Evolutionary conservation across 2,888 invertebrate species (phyloP).

Genomic region (Taenaris catops): DNA sequence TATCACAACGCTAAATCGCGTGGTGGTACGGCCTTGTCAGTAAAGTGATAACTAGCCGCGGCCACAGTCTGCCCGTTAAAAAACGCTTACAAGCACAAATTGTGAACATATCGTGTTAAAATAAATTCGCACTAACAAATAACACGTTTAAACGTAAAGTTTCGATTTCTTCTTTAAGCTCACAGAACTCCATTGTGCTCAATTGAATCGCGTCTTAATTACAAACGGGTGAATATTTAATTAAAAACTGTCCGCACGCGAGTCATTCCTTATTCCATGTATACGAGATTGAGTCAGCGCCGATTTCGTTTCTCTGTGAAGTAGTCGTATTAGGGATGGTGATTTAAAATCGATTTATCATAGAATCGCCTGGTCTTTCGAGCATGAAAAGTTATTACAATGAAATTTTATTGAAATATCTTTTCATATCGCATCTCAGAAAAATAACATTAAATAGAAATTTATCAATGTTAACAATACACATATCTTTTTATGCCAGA

Average conservation of each 20-base stretch:
- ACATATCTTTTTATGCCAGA: too few relatives aligned
- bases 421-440: too few relatives aligned
- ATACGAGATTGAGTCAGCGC: conserved; percentile 72
- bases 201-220: conserved; percentile 73
- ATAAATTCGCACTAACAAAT: too few relatives aligned
- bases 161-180: conserved; percentile 34
- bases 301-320: conserved; percentile 66
- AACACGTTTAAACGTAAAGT: conserved; percentile 4
- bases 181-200: conserved; percentile 58
- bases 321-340: conserved; percentile 29
- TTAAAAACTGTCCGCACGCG: conserved; percentile 76
- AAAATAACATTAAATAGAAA: too few relatives aligned
- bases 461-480: too few relatives aligned
- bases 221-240: conserved; percentile 76
- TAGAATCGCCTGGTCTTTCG: conserved; percentile 1
- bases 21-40: too few relatives aligned
- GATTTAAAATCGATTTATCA: conserved; percentile 10
- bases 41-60: too few relatives aligned
- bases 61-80: too few relatives aligned
- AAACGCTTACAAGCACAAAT: too few relatives aligned
- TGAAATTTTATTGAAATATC: neutral
- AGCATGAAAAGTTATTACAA: conserved; percentile 2
- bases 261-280: conserved; percentile 75
- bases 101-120: too few relatives aligned
- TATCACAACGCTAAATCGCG: too few relatives aligned